Base-by-base conservation (phyloP, 2,797 vertebrate genomes). In the Pogoniulus pusillus region DNA sequence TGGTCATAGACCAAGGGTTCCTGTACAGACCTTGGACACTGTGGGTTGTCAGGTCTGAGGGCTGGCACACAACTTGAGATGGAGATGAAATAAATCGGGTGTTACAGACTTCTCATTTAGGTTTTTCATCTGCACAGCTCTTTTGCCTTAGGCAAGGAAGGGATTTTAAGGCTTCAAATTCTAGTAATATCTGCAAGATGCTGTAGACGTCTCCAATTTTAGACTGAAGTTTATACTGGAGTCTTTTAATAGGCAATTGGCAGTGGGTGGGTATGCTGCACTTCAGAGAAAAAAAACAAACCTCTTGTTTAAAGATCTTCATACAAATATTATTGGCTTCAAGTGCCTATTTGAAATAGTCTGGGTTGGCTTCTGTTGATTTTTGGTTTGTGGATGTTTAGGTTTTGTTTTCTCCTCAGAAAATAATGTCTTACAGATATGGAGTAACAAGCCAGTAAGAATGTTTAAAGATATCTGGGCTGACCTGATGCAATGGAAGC, bases 1-100 rank as follows among this genome's bases (percentile, higher is more conserved):
- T 64, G 47, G 27, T 57, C 43, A 17, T 22, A 12, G 45, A 3
- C n/a, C 24, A 16, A 12, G 4, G 76, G 16, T 11, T 55, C 23
- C 16, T 16, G 20, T 20, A 24, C 9, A 3, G 1, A 1, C n/a
- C 4, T 12, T 1, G 12, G 51, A 7, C 4, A 2, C 4, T 1
- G 1, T 3, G 54, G 32, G 29, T 39, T 69, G 22, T 19, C 9
- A 3, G 4, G 4, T 32, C 16, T 0, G 0, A 30, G 47, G 77
- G 24, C 47, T 74, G 64, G 60, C 34, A 57, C 47, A 23, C 34
- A n/a, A 1, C 3, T 35, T 4, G 49, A 55, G 64, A 39, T 7
- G 49, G 23, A 45, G 43, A 6, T 24, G 16, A 14, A 41, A 57
- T 1, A 8, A 63, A 34, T 26, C 23, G n/a, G 30, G 49, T 7